Conservation (phyloP, 2,113 vertebrate genomes). For the Paradisaea rubra region DNA sequence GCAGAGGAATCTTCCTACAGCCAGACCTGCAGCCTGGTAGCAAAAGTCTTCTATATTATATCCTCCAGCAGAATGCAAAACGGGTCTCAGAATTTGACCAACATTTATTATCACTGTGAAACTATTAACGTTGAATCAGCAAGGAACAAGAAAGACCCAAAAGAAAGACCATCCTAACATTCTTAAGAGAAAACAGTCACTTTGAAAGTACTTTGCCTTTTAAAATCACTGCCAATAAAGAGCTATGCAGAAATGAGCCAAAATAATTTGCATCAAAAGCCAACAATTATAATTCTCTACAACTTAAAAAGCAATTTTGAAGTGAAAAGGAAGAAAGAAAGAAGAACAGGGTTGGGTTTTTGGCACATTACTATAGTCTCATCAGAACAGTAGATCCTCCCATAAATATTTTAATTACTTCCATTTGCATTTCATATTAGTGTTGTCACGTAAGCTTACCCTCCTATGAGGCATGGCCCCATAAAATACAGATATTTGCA, state of each 20-base stretch:
- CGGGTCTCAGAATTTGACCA: not conserved
- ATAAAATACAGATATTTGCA: not conserved
- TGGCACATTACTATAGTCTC: not conserved
- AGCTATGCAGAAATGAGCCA: not conserved
- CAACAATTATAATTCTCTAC: not conserved
- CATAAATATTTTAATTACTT: not conserved
- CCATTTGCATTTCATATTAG: not conserved
- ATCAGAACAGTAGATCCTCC: not conserved
- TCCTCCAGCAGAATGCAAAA: not conserved
- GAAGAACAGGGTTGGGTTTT: not conserved
- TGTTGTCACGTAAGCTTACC: not conserved
- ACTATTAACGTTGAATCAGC: not conserved
- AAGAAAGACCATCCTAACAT: not conserved
- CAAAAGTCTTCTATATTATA: not conserved
- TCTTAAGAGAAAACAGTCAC: not conserved
- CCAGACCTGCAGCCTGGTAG: not conserved
- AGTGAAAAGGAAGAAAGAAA: not conserved
- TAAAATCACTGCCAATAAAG: not conserved
- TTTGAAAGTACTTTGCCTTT: not conserved
- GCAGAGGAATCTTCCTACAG: not conserved
- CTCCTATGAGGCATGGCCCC: not conserved
- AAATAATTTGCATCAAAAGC: not conserved
- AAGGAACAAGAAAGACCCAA: not conserved
- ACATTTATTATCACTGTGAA: not conserved
- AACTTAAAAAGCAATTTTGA: not conserved